Percentiles rank a stretch among this genome's conserved stretches.
These are phyloP conservation scores for Melopsittacus undulatus DNA, from an alignment of 2,797 vertebrate genomes.

Conservation along the genomic window DNA sequence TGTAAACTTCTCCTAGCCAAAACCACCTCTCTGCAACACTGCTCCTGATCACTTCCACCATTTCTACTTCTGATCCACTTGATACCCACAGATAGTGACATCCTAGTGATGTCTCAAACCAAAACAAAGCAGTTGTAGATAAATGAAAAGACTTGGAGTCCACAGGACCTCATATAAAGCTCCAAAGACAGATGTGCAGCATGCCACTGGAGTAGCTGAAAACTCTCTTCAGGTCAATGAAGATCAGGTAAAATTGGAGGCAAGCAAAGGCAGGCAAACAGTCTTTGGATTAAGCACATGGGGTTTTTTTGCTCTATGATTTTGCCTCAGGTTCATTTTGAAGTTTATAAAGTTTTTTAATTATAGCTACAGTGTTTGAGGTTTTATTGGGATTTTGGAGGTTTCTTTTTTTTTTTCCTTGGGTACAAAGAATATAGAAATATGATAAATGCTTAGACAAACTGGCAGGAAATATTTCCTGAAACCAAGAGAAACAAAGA, in stretches of 20 bases:
- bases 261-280: slow-evolving; percentile 68
- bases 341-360: slow-evolving; percentile 52
- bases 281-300: slow-evolving; percentile 5
- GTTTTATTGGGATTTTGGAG: slow-evolving; percentile 28
- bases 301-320: neutral
- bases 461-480: slow-evolving; percentile 1
- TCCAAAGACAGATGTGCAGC: neutral
- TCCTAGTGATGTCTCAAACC: neutral
- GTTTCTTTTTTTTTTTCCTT: neutral
- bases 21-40: neutral
- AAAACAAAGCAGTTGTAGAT: neutral
- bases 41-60: neutral
- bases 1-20: neutral
- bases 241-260: slow-evolving; percentile 45
- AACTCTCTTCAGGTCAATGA: slow-evolving; percentile 10
- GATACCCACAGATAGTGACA: neutral
- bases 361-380: slow-evolving; percentile 36
- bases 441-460: slow-evolving; percentile 1
- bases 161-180: neutral
- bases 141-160: neutral
- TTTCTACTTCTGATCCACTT: neutral
- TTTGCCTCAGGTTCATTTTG: slow-evolving; percentile 58
- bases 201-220: neutral
- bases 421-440: neutral
- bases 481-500: slow-evolving; percentile 24